phyloP scores from a whole-genome alignment of 2,888 invertebrate species.

The Drosophila meridionalis region DNA sequence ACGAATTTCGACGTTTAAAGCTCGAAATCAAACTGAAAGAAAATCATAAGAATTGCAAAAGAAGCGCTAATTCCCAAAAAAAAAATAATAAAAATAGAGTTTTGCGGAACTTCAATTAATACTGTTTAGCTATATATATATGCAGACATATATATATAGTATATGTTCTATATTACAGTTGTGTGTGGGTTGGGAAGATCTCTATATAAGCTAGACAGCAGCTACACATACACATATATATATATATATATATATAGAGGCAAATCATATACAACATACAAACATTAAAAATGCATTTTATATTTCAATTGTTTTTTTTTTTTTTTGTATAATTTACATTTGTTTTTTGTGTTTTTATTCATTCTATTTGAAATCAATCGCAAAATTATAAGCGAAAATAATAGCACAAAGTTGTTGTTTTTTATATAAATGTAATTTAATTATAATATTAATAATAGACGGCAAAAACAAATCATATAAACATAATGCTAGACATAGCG shows the following conservation, averaged over 20 bases:
- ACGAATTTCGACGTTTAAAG: constrained; percentile 43
- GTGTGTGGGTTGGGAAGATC: constrained; percentile 28
- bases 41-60: constrained; percentile 7
- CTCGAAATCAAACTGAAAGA: constrained; percentile 26
- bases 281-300: constrained; percentile 66
- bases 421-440: constrained; percentile 46
- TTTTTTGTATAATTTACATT: constrained; percentile 62
- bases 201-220: constrained; percentile 38
- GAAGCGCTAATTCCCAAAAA: constrained; percentile 27
- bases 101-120: constrained; percentile 30
- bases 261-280: constrained; percentile 31
- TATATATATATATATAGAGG: not conserved
- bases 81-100: not conserved
- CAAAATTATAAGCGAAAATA: constrained; percentile 70
- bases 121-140: constrained; percentile 32
- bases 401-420: constrained; percentile 55
- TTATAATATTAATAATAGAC: constrained; percentile 33
- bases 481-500: constrained; percentile 25
- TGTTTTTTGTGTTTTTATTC: constrained; percentile 53
- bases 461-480: constrained; percentile 36
- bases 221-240: not conserved
- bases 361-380: constrained; percentile 69
- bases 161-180: not conserved
- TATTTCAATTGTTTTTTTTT: constrained; percentile 21
- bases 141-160: not conserved